These are phyloP conservation scores for Panagrolaimus sp. DNA, from an alignment of 1,140 invertebrate species.

Conservation along the genomic window DNA sequence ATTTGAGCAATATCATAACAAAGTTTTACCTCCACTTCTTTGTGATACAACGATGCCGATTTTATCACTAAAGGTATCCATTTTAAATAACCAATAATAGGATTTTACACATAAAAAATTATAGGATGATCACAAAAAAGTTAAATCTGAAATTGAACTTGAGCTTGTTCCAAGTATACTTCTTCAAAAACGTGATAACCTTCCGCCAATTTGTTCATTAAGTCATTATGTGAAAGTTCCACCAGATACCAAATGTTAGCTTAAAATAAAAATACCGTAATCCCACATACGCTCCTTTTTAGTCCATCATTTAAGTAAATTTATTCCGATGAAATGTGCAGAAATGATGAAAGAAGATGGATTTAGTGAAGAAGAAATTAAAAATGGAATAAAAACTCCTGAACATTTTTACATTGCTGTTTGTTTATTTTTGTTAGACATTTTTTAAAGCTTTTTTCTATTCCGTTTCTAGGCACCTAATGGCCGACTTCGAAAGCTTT, in stretches of 20 bases:
- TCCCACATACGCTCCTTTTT: neutral
- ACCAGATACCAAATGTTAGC: neutral
- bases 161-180: neutral
- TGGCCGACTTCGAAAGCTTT: neutral
- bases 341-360: neutral
- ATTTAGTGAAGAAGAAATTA: neutral
- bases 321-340: neutral
- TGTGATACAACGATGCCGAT: neutral
- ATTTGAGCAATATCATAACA: neutral
- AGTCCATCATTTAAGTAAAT: neutral
- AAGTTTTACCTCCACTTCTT: neutral
- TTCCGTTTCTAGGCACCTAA: neutral
- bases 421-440: neutral
- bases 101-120: neutral
- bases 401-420: neutral
- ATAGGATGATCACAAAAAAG: neutral
- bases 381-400: neutral
- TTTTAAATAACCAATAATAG: neutral
- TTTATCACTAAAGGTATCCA: neutral
- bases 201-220: neutral
- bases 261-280: neutral
- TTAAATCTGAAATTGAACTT: neutral
- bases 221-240: neutral
- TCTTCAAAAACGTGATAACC: neutral
- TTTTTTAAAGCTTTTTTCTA: neutral